phyloP scores from a whole-genome alignment of 2,888 invertebrate species.

The Argynnis bischoffii region DNA sequence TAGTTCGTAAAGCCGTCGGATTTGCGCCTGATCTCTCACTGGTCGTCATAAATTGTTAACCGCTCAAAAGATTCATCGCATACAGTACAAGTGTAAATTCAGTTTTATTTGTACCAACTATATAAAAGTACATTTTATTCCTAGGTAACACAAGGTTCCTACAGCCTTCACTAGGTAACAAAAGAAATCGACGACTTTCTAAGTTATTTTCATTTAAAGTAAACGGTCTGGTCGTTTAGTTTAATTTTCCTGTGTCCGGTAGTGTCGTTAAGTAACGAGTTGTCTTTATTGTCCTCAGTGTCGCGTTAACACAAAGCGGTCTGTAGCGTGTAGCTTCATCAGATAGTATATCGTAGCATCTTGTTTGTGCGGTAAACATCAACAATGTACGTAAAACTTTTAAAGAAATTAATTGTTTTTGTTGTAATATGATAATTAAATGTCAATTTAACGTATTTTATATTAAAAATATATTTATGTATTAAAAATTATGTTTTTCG shows the following conservation, averaged over 20 bases:
- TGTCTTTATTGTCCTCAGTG: slow-evolving; percentile 22
- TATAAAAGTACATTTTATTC: background rate
- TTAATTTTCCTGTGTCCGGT: slow-evolving; percentile 30
- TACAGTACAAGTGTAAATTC: too few relatives aligned
- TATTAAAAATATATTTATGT: too few relatives aligned
- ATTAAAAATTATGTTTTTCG: too few relatives aligned
- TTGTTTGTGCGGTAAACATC: slow-evolving; percentile 4
- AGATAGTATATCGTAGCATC: slow-evolving; percentile 22
- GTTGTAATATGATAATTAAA: background rate
- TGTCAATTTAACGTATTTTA: too few relatives aligned
- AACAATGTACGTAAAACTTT: background rate
- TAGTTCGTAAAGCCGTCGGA: too few relatives aligned
- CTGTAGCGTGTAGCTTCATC: slow-evolving; percentile 18
- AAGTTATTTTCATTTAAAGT: slow-evolving; percentile 13
- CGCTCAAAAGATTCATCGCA: too few relatives aligned
- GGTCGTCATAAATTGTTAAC: too few relatives aligned
- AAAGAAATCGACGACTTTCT: background rate
- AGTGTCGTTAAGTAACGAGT: slow-evolving; percentile 27
- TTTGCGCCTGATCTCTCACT: too few relatives aligned
- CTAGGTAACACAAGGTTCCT: background rate
- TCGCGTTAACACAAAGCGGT: slow-evolving; percentile 24
- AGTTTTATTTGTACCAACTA: background rate
- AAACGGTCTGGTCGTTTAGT: slow-evolving; percentile 22
- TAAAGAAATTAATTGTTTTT: background rate
- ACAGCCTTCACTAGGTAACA: slow-evolving; percentile 1